phyloP scores from a whole-genome alignment of 2,113 vertebrate genomes.

The Syngnathus floridae region DNA sequence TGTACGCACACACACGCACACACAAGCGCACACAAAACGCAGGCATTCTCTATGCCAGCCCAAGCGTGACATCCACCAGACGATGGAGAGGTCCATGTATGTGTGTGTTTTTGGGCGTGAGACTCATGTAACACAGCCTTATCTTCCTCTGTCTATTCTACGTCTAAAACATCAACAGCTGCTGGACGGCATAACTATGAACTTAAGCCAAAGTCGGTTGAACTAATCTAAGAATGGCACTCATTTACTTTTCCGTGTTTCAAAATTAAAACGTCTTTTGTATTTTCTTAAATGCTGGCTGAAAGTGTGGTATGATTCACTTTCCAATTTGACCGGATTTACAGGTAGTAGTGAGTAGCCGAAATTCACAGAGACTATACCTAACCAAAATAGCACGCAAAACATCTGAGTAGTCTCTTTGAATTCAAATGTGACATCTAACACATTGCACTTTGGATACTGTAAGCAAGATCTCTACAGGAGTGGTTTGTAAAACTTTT shows the following conservation, averaged over 20 bases:
- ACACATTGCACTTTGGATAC: not conserved
- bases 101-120: conserved; percentile 13
- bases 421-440: not conserved
- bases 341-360: not conserved
- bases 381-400: not conserved
- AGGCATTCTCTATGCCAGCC: conserved; percentile 50
- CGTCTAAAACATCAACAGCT: conserved; percentile 19
- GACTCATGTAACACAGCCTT: conserved; percentile 37
- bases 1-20: conserved; percentile 21
- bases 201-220: conserved; percentile 11
- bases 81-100: conserved; percentile 48
- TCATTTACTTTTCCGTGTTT: not conserved
- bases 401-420: not conserved
- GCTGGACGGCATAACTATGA: not conserved
- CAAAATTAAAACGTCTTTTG: not conserved
- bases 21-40: conserved; percentile 14
- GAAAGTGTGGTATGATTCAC: not conserved
- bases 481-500: not conserved
- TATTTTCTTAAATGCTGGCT: not conserved
- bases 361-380: not conserved
- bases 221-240: conserved; percentile 34
- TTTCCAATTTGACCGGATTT: not conserved
- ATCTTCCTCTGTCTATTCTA: conserved; percentile 39
- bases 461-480: not conserved
- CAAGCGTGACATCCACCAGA: conserved; percentile 58